Evolutionary conservation across 2,113 vertebrate genomes (phyloP), one percentile per base, ranked within the genome.

Genomic region (Peromyscus maniculatus): DNA sequence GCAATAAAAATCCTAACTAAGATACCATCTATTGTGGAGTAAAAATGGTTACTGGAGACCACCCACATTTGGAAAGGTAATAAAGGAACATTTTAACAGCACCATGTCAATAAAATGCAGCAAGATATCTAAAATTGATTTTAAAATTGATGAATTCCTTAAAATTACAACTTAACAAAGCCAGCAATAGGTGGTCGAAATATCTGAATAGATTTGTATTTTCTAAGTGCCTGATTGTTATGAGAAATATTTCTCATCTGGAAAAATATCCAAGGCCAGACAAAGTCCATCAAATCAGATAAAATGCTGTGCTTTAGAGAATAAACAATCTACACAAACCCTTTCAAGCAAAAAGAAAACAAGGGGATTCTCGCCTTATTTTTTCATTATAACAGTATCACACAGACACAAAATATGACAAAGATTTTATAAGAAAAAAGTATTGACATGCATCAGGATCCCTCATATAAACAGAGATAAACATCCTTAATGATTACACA

Each of bases 181-280:
- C 9, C 36, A 19, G 89, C 6, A 75, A 93, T 66, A 62, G 46
- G 67, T 43, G 19, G 84, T 86, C 28, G 33, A 49, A 90, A 94
- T 91, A 83, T 83, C 36, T 95, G 26, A 83, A 78, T 17, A 83
- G 3, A 92, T 5, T 91, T 26, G 21, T 78, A 59, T 94, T 82
- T 77, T 64, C 69, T 91, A 83, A 71, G 67, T 91, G 92, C 64
- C 52, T 95, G 52, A 92, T 90, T 91, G 36, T 92, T 87, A 55
- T 11, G 21, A 87, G 94, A 92, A 96, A 52, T 67, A 57, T 1
- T 5, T 55, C 83, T 87, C 69, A 84, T 39, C n/a, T 11, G 36
- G 55, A 96, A 79, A 83, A 79, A 83, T 95, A 52, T 66, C n/a
- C 28, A 83, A 22, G 22, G 33, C 12, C 59, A 77, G 6, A 36